phyloP scores from a whole-genome alignment of 2,888 invertebrate genomes.

The Lasioglossum figueresi region DNA sequence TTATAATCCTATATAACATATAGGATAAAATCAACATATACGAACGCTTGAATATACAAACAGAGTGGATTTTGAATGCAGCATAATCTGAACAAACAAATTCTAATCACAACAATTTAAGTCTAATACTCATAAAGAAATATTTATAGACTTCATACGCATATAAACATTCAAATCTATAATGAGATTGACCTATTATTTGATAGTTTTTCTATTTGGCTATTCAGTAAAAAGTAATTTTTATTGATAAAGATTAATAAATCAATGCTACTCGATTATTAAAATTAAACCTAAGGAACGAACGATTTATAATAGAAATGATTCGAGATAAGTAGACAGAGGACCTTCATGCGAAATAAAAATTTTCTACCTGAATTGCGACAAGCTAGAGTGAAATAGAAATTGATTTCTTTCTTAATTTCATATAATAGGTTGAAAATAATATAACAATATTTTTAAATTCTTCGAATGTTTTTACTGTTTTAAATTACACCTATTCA shows the following conservation, averaged over 20 bases:
- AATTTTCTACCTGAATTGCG: too few species aligned
- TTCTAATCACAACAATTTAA: background rate
- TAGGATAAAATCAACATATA: background rate
- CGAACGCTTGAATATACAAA: too few species aligned
- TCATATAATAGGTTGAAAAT: too few species aligned
- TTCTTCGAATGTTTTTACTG: too few species aligned
- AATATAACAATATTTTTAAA: too few species aligned
- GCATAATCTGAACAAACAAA: background rate
- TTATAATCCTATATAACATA: background rate
- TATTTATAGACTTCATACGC: too few species aligned
- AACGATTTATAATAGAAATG: background rate
- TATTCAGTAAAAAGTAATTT: background rate
- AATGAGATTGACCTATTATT: background rate
- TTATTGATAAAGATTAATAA: background rate
- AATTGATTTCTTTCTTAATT: too few species aligned
- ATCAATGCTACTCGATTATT: background rate
- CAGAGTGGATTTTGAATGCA: background rate
- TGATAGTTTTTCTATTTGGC: background rate
- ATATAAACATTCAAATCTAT: background rate
- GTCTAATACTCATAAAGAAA: too few species aligned
- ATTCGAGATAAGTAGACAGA: background rate
- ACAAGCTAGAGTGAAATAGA: too few species aligned
- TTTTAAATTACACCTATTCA: too few species aligned
- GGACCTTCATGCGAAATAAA: too few species aligned
- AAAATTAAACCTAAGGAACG: background rate